A percentile compares a stretch with the other conserved stretches of the same genome.
Conservation (phyloP, 2,797 vertebrate genomes). For the Sebastes hubbsi region DNA sequence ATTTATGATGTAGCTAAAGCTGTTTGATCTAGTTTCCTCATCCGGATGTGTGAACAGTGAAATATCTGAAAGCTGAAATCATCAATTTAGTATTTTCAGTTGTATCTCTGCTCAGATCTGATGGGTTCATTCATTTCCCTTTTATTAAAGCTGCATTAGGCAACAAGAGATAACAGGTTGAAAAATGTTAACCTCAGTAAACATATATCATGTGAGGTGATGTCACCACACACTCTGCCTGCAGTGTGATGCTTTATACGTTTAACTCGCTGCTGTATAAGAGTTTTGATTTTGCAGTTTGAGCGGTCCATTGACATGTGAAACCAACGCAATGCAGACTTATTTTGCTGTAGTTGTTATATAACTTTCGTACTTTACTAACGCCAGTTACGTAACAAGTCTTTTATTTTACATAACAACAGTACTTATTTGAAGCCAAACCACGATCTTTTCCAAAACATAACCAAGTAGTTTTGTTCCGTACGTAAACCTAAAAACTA, state of each 20-base stretch:
- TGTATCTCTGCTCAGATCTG: not conserved
- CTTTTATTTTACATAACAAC: no score
- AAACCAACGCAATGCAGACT: no score
- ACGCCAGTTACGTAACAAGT: no score
- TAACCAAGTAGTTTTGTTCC: no score
- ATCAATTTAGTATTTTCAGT: not conserved
- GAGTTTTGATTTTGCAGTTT: not conserved
- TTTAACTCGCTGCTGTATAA: not conserved
- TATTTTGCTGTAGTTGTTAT: no score
- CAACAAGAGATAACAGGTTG: slow-evolving; percentile 3
- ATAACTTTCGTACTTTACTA: no score
- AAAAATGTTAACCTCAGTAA: not conserved
- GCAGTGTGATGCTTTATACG: not conserved
- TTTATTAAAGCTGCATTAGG: slow-evolving; percentile 3
- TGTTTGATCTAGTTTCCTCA: not conserved
- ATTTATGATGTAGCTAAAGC: not conserved
- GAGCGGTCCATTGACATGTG: no score
- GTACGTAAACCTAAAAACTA: no score
- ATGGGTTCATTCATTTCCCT: not conserved
- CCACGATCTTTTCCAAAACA: no score
- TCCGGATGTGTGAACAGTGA: not conserved
- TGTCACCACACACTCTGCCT: not conserved
- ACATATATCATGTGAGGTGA: not conserved
- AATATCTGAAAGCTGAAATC: slow-evolving; percentile 7
- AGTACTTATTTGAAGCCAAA: no score